Evolutionary conservation across 1,140 invertebrate species (phyloP).

Genomic region (Leptopilina boulardi): DNA sequence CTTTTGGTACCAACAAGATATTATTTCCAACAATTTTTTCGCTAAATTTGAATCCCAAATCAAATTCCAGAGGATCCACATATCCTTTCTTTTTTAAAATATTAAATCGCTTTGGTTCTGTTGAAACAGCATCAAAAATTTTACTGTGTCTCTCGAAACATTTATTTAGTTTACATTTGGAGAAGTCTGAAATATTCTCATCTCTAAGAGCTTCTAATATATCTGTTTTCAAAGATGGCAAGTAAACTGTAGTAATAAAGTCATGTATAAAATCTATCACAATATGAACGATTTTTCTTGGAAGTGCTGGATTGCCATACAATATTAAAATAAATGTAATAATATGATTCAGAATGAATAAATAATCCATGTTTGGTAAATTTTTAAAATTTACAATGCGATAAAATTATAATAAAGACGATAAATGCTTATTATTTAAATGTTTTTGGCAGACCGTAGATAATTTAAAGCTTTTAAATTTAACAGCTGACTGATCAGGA

Average conservation of each 20-base stretch:
- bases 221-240: neutral
- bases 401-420: neutral
- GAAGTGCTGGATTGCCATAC: neutral
- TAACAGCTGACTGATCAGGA: no score
- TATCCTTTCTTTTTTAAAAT: no score
- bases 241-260: neutral
- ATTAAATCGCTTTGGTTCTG: no score
- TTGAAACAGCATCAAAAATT: no score
- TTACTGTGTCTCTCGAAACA: no score
- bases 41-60: no score
- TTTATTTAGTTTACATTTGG: no score
- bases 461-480: neutral
- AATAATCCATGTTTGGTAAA: neutral
- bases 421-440: no score
- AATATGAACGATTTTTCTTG: neutral
- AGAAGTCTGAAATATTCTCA: no score
- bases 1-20: no score
- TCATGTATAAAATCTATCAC: neutral
- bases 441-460: neutral
- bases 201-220: neutral
- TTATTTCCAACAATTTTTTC: no score
- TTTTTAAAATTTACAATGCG: neutral
- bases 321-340: neutral
- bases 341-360: neutral
- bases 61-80: no score